Percentiles rank a stretch among this genome's conserved stretches.
Conservation (phyloP, 2,113 vertebrate species). For the Canis aureus region DNA sequence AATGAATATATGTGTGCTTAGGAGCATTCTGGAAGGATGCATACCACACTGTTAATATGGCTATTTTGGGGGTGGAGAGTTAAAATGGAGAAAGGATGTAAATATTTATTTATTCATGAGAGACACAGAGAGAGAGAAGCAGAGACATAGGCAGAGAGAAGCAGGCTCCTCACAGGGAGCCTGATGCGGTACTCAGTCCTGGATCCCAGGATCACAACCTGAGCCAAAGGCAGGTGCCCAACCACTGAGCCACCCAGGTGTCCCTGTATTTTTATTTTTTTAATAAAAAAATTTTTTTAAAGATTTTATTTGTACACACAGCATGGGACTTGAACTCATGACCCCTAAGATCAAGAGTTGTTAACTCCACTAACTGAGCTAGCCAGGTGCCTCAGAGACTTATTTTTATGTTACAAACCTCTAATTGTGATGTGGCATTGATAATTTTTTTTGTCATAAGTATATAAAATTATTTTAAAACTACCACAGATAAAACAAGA, state of each 20-base stretch:
- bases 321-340: not conserved
- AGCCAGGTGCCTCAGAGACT: not conserved
- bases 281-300: not conserved
- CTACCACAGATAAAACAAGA: not conserved
- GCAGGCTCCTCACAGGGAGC: no score
- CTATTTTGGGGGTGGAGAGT: not conserved
- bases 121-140: not conserved
- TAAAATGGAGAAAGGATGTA: not conserved
- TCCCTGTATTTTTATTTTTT: not conserved
- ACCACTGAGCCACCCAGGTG: not conserved
- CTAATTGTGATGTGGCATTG: not conserved
- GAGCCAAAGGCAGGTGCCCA: not conserved
- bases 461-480: constrained; percentile 47
- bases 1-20: not conserved
- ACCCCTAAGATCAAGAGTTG: not conserved
- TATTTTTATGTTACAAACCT: not conserved
- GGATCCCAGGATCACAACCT: no score
- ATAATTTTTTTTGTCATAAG: not conserved
- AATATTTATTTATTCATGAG: not conserved
- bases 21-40: not conserved
- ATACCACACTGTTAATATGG: not conserved
- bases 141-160: no score
- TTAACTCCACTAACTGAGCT: not conserved
- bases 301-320: not conserved
- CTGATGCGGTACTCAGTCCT: no score